Conservation (phyloP, 1,140 invertebrate species). For the Xylocopa sonorina region DNA sequence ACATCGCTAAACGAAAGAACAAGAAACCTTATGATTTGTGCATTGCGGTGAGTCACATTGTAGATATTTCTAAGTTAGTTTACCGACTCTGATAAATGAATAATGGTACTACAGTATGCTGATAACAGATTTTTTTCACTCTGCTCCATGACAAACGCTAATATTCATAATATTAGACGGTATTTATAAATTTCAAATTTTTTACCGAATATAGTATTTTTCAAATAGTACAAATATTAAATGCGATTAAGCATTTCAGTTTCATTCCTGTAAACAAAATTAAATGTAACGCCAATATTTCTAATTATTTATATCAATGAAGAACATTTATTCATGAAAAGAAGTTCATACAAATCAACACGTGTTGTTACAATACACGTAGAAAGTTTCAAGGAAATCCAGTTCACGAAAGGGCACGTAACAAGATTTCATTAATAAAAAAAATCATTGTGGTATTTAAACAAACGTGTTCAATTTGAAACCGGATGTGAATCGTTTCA, state of each 20-base stretch:
- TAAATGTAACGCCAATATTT: not conserved
- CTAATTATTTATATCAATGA: not conserved
- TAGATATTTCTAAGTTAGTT: not conserved
- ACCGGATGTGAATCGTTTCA: not conserved
- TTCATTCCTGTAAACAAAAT: not conserved
- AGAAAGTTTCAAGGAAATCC: conserved; percentile 41
- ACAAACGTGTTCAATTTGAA: not conserved
- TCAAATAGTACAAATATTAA: too few species aligned
- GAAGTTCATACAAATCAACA: not conserved
- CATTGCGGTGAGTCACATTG: not conserved
- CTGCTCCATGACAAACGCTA: not conserved
- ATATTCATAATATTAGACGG: not conserved
- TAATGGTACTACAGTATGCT: not conserved
- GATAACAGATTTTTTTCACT: not conserved
- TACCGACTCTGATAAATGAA: not conserved
- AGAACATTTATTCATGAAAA: not conserved
- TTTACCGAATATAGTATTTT: too few species aligned
- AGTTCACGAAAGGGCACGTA: conserved; percentile 7
- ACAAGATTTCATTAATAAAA: conserved; percentile 8
- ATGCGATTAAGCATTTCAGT: too few species aligned
- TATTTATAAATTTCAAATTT: not conserved
- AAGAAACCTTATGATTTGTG: not conserved
- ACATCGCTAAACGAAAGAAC: not conserved
- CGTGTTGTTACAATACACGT: not conserved
- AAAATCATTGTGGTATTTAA: not conserved